Conservation (phyloP, 2,888 invertebrate genomes). For the Dendrolimus pini region DNA sequence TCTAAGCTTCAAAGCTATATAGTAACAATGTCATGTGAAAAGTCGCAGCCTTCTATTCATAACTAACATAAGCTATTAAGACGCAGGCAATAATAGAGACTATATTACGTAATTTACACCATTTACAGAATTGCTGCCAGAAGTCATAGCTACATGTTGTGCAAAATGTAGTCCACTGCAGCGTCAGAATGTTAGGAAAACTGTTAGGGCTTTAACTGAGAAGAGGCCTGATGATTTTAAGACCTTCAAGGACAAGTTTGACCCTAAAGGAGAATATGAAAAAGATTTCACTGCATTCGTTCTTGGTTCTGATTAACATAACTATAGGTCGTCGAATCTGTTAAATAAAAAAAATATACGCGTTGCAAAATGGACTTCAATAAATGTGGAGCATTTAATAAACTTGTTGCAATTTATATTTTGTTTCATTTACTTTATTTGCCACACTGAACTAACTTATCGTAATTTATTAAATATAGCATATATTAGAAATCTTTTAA, state of each 20-base stretch:
- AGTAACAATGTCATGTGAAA: too few relatives aligned
- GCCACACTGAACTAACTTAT: too few relatives aligned
- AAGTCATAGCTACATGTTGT: conserved; percentile 51
- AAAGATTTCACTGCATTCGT: conserved; percentile 43
- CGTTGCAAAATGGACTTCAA: conserved; percentile 5
- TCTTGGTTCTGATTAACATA: conserved; percentile 23
- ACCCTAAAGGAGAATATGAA: conserved; percentile 50
- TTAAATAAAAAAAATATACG: too few relatives aligned
- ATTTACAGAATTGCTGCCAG: conserved; percentile 48
- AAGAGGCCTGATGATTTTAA: conserved; percentile 40
- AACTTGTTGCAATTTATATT: background rate
- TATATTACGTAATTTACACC: background rate
- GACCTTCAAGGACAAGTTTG: conserved; percentile 44
- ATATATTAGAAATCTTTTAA: too few relatives aligned
- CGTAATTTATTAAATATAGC: too few relatives aligned
- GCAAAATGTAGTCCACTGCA: conserved; percentile 50
- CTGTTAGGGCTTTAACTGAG: conserved; percentile 44
- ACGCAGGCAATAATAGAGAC: background rate
- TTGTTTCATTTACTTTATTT: background rate
- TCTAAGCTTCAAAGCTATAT: too few relatives aligned
- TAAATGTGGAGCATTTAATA: conserved; percentile 37
- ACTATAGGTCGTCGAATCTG: background rate
- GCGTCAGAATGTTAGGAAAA: conserved; percentile 37
- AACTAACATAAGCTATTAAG: too few relatives aligned
- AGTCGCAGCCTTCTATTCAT: too few relatives aligned